Evolutionary conservation across 2,113 vertebrate species (phyloP), one percentile per base, ranked within the genome.

Genomic region (Toxotes jaculatrix): DNA sequence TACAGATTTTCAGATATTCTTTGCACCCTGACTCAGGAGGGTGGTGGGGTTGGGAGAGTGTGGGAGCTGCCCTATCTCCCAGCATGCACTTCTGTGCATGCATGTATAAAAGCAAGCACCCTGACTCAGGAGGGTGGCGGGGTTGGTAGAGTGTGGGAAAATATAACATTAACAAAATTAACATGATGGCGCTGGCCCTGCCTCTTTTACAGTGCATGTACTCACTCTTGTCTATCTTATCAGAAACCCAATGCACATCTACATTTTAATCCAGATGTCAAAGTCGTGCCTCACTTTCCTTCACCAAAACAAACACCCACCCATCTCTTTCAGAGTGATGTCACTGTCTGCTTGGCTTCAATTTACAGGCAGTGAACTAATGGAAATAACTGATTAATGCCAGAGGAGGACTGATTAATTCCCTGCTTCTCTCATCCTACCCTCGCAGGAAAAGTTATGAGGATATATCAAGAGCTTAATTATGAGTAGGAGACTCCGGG

Each of bases 301-400:
- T 38, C 63, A 53, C 62, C 38, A 68, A 57, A 60, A 62, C 42
- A 80, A 57, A 69, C 62, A 49, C 10, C 19, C 11, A 0, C 51
- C 72, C 14, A 62, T 38, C 51, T 74, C 45, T 34, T 74, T 80
- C 16, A 51, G 62, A 45, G 55, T 80, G 79, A 85, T 63, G 69
- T 90, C 86, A 91, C 59, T 62, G 83, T 90, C 80, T 88, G 74
- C 17, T 59, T 31, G 16, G 57, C 78, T 82, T 59, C 49, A 27
- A 64, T 84, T 84, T 76, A 75, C 65, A 79, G 80, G 36, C 70
- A 19, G 56, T 80, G 72, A 75, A 77, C 67, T 64, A 84, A 86
- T 91, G 82, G 87, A 88, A 90, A 91, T 53, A 78, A 78, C 21
- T 53, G 64, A 77, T 68, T 56, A 38, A 78, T 32, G 88, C 87